These are phyloP conservation scores for Typhlichthys subterraneus DNA, from an alignment of 2,797 vertebrate species.

Conservation along the genomic window DNA sequence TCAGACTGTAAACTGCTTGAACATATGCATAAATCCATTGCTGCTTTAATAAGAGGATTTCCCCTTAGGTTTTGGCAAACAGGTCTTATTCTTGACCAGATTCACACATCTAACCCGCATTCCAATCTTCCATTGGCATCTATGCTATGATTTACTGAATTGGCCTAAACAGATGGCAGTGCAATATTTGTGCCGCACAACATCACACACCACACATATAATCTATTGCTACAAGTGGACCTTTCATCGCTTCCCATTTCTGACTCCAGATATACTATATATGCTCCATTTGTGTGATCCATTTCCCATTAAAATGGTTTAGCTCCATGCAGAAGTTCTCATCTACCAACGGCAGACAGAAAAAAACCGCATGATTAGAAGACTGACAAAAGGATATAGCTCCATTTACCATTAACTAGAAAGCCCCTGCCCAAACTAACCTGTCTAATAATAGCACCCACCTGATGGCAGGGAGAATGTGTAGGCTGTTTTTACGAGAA, in stretches of 20 bases:
- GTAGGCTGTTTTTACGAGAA: slow-evolving; percentile 49
- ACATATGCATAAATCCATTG: slow-evolving; percentile 77
- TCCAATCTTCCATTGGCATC: slow-evolving; percentile 78
- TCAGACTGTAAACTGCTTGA: slow-evolving; percentile 76
- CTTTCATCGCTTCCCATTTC: slow-evolving; percentile 68
- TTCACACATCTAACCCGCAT: slow-evolving; percentile 72
- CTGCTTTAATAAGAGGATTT: slow-evolving; percentile 51
- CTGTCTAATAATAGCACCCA: slow-evolving; percentile 54
- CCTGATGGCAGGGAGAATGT: slow-evolving; percentile 51
- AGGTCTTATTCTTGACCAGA: slow-evolving; percentile 69
- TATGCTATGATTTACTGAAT: slow-evolving; percentile 73
- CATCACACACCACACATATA: slow-evolving; percentile 66
- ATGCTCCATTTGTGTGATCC: slow-evolving; percentile 58
- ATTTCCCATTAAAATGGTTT: slow-evolving; percentile 53
- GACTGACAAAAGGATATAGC: slow-evolving; percentile 56
- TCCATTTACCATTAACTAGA: slow-evolving; percentile 62
- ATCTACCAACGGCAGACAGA: slow-evolving; percentile 7
- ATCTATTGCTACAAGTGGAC: slow-evolving; percentile 78
- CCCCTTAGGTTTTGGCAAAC: slow-evolving; percentile 69
- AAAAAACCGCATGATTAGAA: slow-evolving; percentile 51
- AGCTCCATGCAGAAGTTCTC: slow-evolving; percentile 55
- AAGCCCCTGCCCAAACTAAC: slow-evolving; percentile 58
- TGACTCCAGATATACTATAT: slow-evolving; percentile 63
- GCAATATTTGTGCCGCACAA: slow-evolving; percentile 80
- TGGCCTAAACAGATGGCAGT: slow-evolving; percentile 77